phyloP scores from a whole-genome alignment of 2,113 vertebrate genomes.

The Osmerus mordax region DNA sequence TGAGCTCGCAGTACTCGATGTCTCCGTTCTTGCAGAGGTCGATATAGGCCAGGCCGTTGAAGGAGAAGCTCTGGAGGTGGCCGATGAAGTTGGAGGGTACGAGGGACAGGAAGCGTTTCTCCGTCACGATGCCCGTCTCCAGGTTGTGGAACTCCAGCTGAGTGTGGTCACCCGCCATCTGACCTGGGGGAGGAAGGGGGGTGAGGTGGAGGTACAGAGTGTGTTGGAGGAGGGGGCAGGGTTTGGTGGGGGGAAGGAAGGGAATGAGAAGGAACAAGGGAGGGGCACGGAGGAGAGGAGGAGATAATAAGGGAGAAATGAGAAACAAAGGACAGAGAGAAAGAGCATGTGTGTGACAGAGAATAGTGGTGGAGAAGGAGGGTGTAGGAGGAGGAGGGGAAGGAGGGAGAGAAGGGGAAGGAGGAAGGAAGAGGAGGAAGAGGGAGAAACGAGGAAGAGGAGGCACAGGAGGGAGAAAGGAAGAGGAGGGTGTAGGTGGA shows the following conservation, averaged over 20 bases:
- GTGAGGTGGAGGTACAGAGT: conserved; percentile 1
- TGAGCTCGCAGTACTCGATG: conserved; percentile 98
- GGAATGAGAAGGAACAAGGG: neutral
- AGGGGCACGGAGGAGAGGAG: neutral
- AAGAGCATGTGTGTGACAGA: neutral
- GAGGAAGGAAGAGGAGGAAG: conserved; percentile 5
- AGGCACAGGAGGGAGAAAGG: too few species aligned
- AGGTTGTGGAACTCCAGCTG: conserved; percentile 98
- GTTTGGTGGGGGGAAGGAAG: conserved; percentile 2
- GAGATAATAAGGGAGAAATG: too few species aligned
- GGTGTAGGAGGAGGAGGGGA: neutral
- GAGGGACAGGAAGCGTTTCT: conserved; percentile 87
- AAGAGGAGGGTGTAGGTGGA: too few species aligned
- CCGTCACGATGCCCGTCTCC: conserved; percentile 97
- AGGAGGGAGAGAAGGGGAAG: neutral
- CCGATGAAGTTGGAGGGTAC: conserved; percentile 98
- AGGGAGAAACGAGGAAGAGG: neutral
- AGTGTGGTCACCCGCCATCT: conserved; percentile 97
- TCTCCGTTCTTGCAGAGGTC: conserved; percentile 98
- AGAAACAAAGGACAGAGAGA: too few species aligned
- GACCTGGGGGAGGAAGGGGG: conserved; percentile 72
- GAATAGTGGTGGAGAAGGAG: neutral
- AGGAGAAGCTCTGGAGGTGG: conserved; percentile 93
- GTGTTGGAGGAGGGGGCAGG: conserved; percentile 16
- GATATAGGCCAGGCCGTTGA: conserved; percentile 98